Evolutionary conservation across 2,113 vertebrate genomes (phyloP), one percentile per base, ranked within the genome.

Genomic region (Herpailurus yagouaroundi): DNA sequence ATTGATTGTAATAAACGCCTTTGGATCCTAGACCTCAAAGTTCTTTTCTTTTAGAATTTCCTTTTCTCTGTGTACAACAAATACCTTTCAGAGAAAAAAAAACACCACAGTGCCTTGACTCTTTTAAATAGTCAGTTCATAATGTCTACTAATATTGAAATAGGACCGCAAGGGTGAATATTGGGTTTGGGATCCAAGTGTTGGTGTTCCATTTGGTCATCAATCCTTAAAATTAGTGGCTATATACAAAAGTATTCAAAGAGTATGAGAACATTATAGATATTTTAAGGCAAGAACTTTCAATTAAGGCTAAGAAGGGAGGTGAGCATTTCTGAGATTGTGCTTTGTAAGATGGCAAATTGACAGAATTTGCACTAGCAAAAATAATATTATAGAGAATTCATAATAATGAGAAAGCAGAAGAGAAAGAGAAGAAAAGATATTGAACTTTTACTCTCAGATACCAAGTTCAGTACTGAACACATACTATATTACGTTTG

Each of bases 1-100:
- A 3, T 95, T 97, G 86, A 96, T 97, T 97, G 82, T 91, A 98
- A 94, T 94, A 95, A 94, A 94, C 45, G 57, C 10, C 21, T 94
- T 90, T 96, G 80, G 45, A 95, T 96, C 27, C 16, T 73, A 73
- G 83, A 93, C 13, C 86, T 93, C 63, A 91, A 95, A 92, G 55
- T 93, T 96, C 60, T 90, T 96, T 96, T 77, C 64, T 96, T 96
- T 95, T 63, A 89, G 50, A 96, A 86, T 95, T 73, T 97, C 14
- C 21, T 97, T 94, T 89, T 91, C 83, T 96, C 90, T 94, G 45
- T 94, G 38, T 88, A 88, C 38, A 92, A 89, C 31, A 95, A 92
- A 77, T 97, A 90, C 36, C 60, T 97, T 94, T 97, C 52, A 89
- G 71, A 84, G 74, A 4, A 57, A 74, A 96, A 41, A 45, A 60